These are phyloP conservation scores for Bufotes viridis DNA, from an alignment of 2,797 vertebrate genomes.

Conservation along the genomic window DNA sequence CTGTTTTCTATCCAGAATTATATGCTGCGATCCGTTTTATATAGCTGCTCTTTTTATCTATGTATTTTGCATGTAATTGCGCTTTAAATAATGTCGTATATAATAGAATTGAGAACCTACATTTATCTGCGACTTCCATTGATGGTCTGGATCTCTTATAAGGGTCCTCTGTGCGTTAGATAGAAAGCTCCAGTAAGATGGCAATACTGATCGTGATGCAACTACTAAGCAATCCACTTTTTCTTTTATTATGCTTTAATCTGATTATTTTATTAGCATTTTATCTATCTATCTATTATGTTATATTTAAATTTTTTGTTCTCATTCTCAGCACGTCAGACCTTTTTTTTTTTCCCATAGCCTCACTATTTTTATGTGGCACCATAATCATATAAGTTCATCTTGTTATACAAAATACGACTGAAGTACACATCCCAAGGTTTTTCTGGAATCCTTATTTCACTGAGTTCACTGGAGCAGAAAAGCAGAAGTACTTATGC, in stretches of 20 bases:
- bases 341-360: background rate
- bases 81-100: background rate
- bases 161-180: background rate
- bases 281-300: background rate
- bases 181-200: background rate
- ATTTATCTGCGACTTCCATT: background rate
- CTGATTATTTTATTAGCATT: background rate
- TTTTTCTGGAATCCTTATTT: constrained; percentile 58
- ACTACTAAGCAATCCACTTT: background rate
- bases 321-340: background rate
- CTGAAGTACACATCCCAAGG: constrained; percentile 59
- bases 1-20: background rate
- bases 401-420: constrained; percentile 61
- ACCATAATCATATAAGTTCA: constrained; percentile 59
- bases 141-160: background rate
- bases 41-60: background rate
- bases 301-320: background rate
- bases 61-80: background rate
- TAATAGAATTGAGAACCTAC: background rate
- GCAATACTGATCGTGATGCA: background rate
- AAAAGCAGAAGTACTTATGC: constrained; percentile 63
- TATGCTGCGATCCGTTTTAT: background rate
- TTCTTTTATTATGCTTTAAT: background rate
- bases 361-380: constrained; percentile 43
- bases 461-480: constrained; percentile 61